Conservation (phyloP, 2,113 vertebrate species). For the Apeltes quadracus region DNA sequence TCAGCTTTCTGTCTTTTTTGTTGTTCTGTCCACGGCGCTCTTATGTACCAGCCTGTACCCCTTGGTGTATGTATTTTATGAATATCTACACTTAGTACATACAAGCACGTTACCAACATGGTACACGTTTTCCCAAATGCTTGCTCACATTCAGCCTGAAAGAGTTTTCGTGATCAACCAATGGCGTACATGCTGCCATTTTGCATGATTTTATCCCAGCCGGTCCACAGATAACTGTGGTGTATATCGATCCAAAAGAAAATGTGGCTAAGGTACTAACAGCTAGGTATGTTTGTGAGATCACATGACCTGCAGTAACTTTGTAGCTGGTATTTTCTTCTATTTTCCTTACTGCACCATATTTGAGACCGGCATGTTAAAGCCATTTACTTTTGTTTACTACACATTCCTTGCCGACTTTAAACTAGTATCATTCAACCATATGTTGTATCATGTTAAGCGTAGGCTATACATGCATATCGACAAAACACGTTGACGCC, state of each 20-base stretch:
- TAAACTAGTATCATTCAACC: background rate
- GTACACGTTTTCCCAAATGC: background rate
- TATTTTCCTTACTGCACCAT: background rate
- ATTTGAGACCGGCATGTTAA: background rate
- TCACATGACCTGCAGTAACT: background rate
- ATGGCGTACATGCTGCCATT: too few species aligned
- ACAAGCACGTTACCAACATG: background rate
- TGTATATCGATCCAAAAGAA: constrained; percentile 11
- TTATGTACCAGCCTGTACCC: too few species aligned
- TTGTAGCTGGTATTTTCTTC: background rate
- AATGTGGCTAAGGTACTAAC: too few species aligned
- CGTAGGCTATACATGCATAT: background rate
- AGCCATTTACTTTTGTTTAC: background rate
- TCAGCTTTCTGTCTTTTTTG: too few species aligned
- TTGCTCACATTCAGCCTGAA: too few species aligned
- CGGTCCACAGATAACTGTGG: constrained; percentile 12
- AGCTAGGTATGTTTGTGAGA: background rate
- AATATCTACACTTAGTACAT: background rate
- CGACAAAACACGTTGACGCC: background rate
- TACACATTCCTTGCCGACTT: background rate
- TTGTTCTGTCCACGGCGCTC: too few species aligned
- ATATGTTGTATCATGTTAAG: background rate
- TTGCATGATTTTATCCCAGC: constrained; percentile 31
- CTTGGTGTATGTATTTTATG: background rate
- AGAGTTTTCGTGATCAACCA: too few species aligned